Conservation (phyloP, 1,140 invertebrate genomes). For the Drosophila triauraria region DNA sequence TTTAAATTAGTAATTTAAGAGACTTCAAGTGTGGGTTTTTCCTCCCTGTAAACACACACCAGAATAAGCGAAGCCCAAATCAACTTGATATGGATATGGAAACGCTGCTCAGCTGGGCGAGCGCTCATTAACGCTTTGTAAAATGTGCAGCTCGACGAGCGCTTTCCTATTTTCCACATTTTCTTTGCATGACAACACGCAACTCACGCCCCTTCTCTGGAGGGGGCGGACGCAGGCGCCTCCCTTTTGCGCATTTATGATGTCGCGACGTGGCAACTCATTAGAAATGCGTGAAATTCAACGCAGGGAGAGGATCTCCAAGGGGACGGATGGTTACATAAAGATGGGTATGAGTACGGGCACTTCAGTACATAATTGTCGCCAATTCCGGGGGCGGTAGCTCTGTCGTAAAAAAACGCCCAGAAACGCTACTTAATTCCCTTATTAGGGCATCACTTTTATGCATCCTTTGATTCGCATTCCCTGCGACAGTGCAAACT, state of each 20-base stretch:
- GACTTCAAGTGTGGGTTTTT: constrained; percentile 5
- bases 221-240: not conserved
- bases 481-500: constrained; percentile 33
- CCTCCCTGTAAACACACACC: constrained; percentile 4
- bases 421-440: constrained; percentile 40
- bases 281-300: constrained; percentile 72
- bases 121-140: constrained; percentile 65
- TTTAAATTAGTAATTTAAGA: constrained; percentile 12
- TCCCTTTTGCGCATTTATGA: constrained; percentile 54
- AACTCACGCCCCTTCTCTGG: constrained; percentile 21
- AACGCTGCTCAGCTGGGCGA: constrained; percentile 36
- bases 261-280: constrained; percentile 50
- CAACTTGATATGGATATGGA: constrained; percentile 59
- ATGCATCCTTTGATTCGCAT: constrained; percentile 55
- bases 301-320: constrained; percentile 18
- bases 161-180: constrained; percentile 29
- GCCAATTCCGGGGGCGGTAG: constrained; percentile 25
- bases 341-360: not conserved
- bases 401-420: constrained; percentile 15
- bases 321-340: not conserved
- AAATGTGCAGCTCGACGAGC: constrained; percentile 62
- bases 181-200: constrained; percentile 68
- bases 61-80: constrained; percentile 25
- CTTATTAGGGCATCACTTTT: constrained; percentile 47
- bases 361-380: constrained; percentile 32